Base-by-base conservation (phyloP, 2,888 invertebrate species). In the Melieria crassipennis region DNA sequence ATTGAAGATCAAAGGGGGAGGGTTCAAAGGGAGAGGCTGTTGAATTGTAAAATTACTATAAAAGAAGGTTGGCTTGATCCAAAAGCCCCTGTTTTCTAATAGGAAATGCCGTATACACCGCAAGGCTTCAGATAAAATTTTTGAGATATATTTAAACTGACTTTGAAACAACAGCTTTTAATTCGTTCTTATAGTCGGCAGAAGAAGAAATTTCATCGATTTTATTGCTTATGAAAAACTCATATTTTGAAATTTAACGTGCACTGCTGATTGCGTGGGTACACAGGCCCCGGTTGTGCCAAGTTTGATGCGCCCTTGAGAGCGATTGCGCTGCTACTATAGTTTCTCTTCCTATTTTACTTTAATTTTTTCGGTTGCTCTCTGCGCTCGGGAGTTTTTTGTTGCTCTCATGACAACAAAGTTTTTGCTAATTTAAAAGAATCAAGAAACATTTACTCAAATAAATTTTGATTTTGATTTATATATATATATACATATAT, bases 361-460 rank as follows among this genome's bases (percentile, higher is more conserved):
- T 45, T 55, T 9, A 42, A 7, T n/a, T 55, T 30, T 42, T 61
- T 61, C 43, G 16, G 5, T 47, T 62, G 43, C 46, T n/a, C 11
- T 11, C 10, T 4, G n/a, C 16, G 6, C 7, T 11, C 16, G 7
- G 4, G 0, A 42, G 5, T 45, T 7, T 11, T 9, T 55, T 9
- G 5, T 55, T 11, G n/a, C n/a, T 55, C 16, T 55, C 11, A 11
- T 30, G 30, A 2, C 30, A 30, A 30, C 30, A 11, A 13, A 11
- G 43, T n/a, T 48, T 48, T 48, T 50, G 58, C 58, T 66, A 57
- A 57, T 57, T 66, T 66, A 57, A 11, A 47, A 47, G 30, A 57
- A 66, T 47, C 47, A 57, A 47, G 30, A 13, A 66, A 66, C 46
- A 66, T 47, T 57, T 30, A 30, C 30, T 30, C 30, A 30, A 30